Conservation (phyloP, 2,113 vertebrate species). For the Eonycteris spelaea region DNA sequence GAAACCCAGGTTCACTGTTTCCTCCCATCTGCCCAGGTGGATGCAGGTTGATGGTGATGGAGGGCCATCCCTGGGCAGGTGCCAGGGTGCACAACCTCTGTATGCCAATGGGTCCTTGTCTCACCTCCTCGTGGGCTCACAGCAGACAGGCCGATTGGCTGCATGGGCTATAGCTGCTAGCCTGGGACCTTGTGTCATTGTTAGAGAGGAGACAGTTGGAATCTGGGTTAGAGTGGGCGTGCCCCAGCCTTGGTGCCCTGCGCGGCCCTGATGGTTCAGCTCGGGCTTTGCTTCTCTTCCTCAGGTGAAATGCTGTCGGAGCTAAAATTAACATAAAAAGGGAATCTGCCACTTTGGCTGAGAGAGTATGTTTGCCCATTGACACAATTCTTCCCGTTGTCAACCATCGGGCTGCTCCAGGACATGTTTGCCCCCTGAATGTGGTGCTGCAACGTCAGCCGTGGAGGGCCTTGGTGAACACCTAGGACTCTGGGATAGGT, state of each 20-base stretch:
- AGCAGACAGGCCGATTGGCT: not conserved
- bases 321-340: not conserved
- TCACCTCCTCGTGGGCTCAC: not conserved
- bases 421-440: rapidly evolving
- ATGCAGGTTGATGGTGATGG: not conserved
- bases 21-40: not conserved
- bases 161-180: not conserved
- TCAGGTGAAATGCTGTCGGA: not conserved
- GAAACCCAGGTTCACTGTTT: not conserved
- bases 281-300: not conserved
- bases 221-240: not conserved
- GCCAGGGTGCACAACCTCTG: rapidly evolving
- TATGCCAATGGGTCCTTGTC: not conserved
- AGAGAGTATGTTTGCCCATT: not conserved
- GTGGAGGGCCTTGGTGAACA: not conserved
- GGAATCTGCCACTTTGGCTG: rapidly evolving
- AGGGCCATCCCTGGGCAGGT: not conserved
- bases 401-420: not conserved
- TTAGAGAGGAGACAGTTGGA: not conserved
- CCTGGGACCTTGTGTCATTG: not conserved
- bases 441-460: not conserved
- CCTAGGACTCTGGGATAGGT: not conserved
- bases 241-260: not conserved
- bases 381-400: not conserved
- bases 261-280: rapidly evolving